Conservation (phyloP, 2,888 invertebrate species). For the Chymomyza fuscimana region DNA sequence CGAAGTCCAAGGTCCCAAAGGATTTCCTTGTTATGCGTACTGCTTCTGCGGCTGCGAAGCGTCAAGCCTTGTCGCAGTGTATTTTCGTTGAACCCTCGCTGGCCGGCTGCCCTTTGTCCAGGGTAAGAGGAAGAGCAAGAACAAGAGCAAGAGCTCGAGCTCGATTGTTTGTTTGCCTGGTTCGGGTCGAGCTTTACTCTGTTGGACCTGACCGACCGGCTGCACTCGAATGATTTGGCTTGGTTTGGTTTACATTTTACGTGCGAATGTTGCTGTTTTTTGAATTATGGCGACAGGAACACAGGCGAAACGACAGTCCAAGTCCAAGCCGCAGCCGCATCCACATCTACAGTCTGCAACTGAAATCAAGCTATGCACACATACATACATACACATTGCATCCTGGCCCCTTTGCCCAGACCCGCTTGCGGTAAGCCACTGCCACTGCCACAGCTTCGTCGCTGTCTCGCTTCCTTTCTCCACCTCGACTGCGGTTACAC, state of each 20-base stretch:
- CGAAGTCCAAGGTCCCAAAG: constrained; percentile 63
- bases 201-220: constrained; percentile 16
- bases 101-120: constrained; percentile 70
- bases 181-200: constrained; percentile 15
- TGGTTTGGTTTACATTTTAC: constrained; percentile 74
- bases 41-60: background rate
- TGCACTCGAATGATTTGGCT: constrained; percentile 75
- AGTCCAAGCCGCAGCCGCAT: constrained; percentile 38
- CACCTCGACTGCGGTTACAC: background rate
- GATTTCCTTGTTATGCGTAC: constrained; percentile 73
- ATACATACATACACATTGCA: background rate
- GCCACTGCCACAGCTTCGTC: background rate
- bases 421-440: background rate
- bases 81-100: constrained; percentile 69
- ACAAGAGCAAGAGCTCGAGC: constrained; percentile 29
- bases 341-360: constrained; percentile 28
- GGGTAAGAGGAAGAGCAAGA: constrained; percentile 27
- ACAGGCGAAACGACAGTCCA: constrained; percentile 30
- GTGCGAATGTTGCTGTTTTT: constrained; percentile 75
- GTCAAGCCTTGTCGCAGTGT: background rate
- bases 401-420: constrained; percentile 7
- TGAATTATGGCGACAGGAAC: constrained; percentile 75
- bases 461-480: background rate
- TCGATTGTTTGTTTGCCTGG: constrained; percentile 64
- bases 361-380: constrained; percentile 10